Conservation (phyloP, 2,888 invertebrate genomes). For the Acheta domesticus region DNA sequence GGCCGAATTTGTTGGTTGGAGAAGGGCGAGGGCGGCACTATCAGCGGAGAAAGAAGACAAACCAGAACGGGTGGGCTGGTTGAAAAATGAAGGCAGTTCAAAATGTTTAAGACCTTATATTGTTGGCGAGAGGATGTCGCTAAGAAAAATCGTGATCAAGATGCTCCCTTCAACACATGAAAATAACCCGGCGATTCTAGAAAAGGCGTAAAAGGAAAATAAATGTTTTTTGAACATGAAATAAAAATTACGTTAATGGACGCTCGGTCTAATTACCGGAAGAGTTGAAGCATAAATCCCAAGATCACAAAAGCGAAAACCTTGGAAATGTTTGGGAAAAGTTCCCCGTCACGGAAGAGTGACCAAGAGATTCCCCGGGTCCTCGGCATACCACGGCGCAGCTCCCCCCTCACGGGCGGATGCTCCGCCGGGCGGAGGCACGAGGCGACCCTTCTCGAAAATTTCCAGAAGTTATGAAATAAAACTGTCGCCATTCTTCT, state of each 20-base stretch:
- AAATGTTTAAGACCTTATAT: too few species aligned
- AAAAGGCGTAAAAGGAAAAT: too few species aligned
- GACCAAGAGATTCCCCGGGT: not conserved
- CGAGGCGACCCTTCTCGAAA: not conserved
- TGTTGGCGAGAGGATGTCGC: too few species aligned
- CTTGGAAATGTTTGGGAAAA: not conserved
- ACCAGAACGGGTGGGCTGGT: too few species aligned
- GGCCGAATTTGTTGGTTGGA: not conserved
- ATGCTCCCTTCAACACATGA: too few species aligned
- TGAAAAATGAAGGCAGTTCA: too few species aligned
- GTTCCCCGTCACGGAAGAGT: not conserved
- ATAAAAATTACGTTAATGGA: too few species aligned
- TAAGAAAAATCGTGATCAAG: too few species aligned
- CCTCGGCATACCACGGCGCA: not conserved
- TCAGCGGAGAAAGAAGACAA: too few species aligned
- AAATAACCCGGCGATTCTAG: too few species aligned
- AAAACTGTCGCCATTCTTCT: constrained; percentile 18
- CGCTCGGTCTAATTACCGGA: not conserved
- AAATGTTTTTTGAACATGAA: too few species aligned
- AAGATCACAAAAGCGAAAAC: not conserved
- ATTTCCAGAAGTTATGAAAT: constrained; percentile 18
- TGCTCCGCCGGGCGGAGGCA: not conserved
- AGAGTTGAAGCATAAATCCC: not conserved
- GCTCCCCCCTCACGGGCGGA: not conserved
- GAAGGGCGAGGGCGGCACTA: not conserved